Conservation (phyloP, 1,140 invertebrate species). For the Spodoptera litura region DNA sequence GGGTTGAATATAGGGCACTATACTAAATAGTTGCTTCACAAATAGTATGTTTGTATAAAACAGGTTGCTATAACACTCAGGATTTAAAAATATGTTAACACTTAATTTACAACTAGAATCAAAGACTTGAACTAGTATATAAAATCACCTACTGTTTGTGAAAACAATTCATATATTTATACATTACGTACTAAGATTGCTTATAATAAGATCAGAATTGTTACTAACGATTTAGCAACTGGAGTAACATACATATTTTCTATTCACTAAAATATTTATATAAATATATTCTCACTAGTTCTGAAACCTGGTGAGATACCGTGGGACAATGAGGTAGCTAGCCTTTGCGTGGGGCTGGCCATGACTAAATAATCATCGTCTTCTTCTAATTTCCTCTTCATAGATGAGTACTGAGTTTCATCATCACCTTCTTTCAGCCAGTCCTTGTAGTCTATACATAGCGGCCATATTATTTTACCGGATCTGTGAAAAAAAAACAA, state of each 20-base stretch:
- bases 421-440: conserved; percentile 73
- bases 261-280: conserved; percentile 44
- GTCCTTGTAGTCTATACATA: conserved; percentile 81
- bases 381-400: conserved; percentile 77
- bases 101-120: too few species aligned
- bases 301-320: conserved; percentile 78
- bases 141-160: too few species aligned
- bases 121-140: too few species aligned
- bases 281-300: conserved; percentile 71
- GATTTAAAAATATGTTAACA: too few species aligned
- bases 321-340: conserved; percentile 72
- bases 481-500: conserved; percentile 65
- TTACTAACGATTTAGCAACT: conserved; percentile 6
- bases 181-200: too few species aligned
- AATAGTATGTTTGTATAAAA: too few species aligned
- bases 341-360: conserved; percentile 66
- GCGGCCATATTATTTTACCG: conserved; percentile 80
- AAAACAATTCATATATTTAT: too few species aligned
- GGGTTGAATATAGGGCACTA: too few species aligned
- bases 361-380: conserved; percentile 77
- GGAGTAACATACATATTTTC: background rate
- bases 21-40: too few species aligned
- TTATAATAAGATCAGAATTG: conserved; percentile 10
- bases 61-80: too few species aligned
- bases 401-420: conserved; percentile 73